A percentile compares a stretch with the other conserved stretches of the same genome.
Conservation (phyloP, 2,888 invertebrate genomes). For the Synanthedon vespiformis region DNA sequence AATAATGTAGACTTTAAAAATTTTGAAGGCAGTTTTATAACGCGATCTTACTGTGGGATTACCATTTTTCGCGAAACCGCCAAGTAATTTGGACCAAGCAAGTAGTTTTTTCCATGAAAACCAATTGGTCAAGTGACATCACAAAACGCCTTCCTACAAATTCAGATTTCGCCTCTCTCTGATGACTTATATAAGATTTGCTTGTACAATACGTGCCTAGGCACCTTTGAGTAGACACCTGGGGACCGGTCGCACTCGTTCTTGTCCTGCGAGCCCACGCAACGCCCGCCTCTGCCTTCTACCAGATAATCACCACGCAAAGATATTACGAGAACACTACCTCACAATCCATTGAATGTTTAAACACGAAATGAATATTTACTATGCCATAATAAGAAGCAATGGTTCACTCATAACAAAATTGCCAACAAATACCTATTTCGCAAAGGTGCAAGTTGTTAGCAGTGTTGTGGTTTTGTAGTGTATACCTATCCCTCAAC, state of each 20-base stretch:
- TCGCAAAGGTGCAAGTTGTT: conserved; percentile 32
- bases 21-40: too few species aligned
- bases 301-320: conserved; percentile 24
- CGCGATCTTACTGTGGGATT: too few species aligned
- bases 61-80: too few species aligned
- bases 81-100: too few species aligned
- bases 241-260: conserved; percentile 65
- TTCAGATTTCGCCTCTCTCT: too few species aligned
- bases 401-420: neutral
- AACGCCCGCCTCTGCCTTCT: conserved; percentile 25
- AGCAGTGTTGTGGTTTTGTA: conserved; percentile 24
- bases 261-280: conserved; percentile 59
- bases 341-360: neutral
- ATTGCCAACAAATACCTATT: neutral
- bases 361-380: neutral
- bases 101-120: too few species aligned
- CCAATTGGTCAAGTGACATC: too few species aligned
- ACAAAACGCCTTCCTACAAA: too few species aligned
- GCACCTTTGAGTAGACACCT: conserved; percentile 41
- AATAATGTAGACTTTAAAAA: too few species aligned
- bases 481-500: conserved; percentile 18
- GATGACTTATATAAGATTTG: neutral
- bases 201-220: conserved; percentile 33
- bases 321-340: neutral
- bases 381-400: neutral